phyloP scores from a whole-genome alignment of 2,888 invertebrate genomes.

The Synanthedon andrenaeformis region DNA sequence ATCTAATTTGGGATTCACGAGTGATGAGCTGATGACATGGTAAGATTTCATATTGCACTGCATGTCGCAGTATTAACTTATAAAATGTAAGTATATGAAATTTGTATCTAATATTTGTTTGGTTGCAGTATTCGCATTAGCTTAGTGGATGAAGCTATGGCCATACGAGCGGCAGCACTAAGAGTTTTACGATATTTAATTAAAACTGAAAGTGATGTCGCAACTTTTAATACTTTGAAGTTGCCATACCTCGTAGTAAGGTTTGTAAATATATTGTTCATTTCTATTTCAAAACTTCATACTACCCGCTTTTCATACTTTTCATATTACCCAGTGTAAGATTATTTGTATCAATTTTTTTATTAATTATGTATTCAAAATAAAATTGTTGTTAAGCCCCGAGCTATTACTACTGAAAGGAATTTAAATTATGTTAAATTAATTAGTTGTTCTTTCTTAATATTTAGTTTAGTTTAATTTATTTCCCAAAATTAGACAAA shows the following conservation, averaged over 20 bases:
- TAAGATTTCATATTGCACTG: constrained; percentile 17
- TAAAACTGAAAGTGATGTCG: constrained; percentile 81
- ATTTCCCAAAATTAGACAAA: no score
- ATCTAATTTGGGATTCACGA: constrained; percentile 76
- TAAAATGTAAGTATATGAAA: no score
- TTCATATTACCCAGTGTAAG: background rate
- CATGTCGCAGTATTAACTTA: no score
- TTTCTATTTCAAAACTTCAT: background rate
- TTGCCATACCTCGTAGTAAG: constrained; percentile 87
- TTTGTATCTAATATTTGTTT: background rate
- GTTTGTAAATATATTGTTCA: constrained; percentile 23
- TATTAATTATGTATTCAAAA: no score
- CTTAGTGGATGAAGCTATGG: constrained; percentile 87
- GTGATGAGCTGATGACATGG: constrained; percentile 79
- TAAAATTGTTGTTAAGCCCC: no score
- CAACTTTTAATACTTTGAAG: constrained; percentile 82
- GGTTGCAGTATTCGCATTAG: constrained; percentile 82
- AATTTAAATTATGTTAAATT: background rate
- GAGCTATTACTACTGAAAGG: no score
- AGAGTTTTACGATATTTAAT: constrained; percentile 89
- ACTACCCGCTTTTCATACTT: background rate
- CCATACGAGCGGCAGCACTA: constrained; percentile 89
- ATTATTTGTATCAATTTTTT: no score
- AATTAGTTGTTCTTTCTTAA: no score
- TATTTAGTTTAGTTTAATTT: no score